Evolutionary conservation across 2,888 invertebrate genomes (phyloP).

Genomic region (Rhimphoctona megacephalus): DNA sequence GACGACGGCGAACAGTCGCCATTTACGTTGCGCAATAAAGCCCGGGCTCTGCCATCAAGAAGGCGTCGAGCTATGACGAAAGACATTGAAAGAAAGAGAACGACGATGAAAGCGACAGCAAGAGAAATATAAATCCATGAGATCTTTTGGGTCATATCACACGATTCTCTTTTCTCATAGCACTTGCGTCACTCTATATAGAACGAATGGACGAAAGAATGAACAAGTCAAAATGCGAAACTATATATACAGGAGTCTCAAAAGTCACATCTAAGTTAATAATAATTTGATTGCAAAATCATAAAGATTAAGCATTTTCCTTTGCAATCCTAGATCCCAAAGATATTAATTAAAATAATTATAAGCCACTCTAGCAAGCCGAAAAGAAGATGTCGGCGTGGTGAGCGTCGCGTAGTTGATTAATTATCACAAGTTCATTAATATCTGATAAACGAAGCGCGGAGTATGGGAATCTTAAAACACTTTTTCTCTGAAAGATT

Average conservation of each 20-base stretch:
- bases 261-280: conserved; percentile 8
- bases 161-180: conserved; percentile 46
- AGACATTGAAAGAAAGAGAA: conserved; percentile 61
- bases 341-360: not conserved
- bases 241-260: conserved; percentile 9
- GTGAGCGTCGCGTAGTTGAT: not conserved
- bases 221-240: conserved; percentile 25
- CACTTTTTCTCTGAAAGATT: not conserved
- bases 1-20: conserved; percentile 51
- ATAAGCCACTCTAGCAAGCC: not conserved
- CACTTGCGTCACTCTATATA: conserved; percentile 34
- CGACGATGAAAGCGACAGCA: conserved; percentile 44
- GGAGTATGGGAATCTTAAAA: not conserved
- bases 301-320: not conserved
- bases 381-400: not conserved
- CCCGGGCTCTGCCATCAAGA: conserved; percentile 64
- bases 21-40: conserved; percentile 78
- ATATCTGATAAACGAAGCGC: not conserved
- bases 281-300: not conserved
- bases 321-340: not conserved
- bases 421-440: not conserved
- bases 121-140: conserved; percentile 4
- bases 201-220: conserved; percentile 43
- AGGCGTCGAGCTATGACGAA: conserved; percentile 60
- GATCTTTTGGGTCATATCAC: conserved; percentile 48